A percentile compares a stretch with the other conserved stretches of the same genome.
These are phyloP conservation scores for Gambusia holbrooki DNA, from an alignment of 2,113 vertebrate species.

Conservation along the genomic window DNA sequence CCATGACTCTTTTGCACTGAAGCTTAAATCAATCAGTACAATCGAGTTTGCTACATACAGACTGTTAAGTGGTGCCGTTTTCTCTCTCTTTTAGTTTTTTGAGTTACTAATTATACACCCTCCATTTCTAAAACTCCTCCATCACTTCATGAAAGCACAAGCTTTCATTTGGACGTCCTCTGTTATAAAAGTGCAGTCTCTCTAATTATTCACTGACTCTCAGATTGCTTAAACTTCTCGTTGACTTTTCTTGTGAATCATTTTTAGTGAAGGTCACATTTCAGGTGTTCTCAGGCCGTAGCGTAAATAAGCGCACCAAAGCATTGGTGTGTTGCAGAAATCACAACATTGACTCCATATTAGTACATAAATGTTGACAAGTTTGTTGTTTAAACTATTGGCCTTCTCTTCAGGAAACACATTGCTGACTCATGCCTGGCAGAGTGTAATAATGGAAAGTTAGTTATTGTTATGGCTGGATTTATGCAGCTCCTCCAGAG, in stretches of 20 bases:
- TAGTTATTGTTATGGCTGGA: not conserved
- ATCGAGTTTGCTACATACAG: not conserved
- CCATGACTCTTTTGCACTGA: too few species aligned
- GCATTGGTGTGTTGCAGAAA: not conserved
- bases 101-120: not conserved
- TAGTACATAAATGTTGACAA: not conserved
- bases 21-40: not conserved
- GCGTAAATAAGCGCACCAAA: not conserved
- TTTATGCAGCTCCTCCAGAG: too few species aligned
- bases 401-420: not conserved
- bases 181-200: not conserved
- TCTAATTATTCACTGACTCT: slow-evolving; percentile 30
- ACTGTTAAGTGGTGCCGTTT: not conserved
- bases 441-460: not conserved
- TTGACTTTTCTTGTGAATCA: slow-evolving; percentile 43
- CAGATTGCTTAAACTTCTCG: slow-evolving; percentile 8
- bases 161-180: not conserved
- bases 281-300: slow-evolving; percentile 18
- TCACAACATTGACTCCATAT: not conserved
- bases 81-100: not conserved
- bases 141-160: not conserved
- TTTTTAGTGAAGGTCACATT: slow-evolving; percentile 35
- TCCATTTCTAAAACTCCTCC: not conserved
- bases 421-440: not conserved
- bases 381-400: not conserved